Base-by-base conservation (phyloP, 2,113 vertebrate species). In the Electrona antarctica region DNA sequence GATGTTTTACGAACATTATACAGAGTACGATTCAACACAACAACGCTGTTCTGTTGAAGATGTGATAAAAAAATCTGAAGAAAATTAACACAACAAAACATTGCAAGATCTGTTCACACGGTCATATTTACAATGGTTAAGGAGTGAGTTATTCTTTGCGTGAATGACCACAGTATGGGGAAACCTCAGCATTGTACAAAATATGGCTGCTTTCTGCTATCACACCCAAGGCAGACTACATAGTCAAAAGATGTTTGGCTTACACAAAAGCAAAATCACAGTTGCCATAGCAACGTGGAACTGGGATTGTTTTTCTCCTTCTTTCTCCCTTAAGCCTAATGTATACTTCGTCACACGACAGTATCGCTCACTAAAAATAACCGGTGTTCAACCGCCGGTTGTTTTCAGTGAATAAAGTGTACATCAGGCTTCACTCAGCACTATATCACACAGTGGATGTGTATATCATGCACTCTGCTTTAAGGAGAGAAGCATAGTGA, bases 221-320 rank as follows among this genome's bases (percentile, higher is more conserved):
- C 69, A 72, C 73, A 55, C 55, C 62, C 61, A 13, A 33, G 52
- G 47, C 46, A 68, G 45, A 49, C 59, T 33, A 56, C 75, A 74
- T 62, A 49, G 61, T 80, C 46, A 69, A 64, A 76, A 50, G 62
- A 77, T 60, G 3, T 74, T 60, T 56, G 58, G 21, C 12, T 49
- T 51, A 61, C 52, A 47, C 54, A 45, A 67, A 70, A 68, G 60
- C 57, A 67, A 83, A 76, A 79, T 76, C 68, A 33, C 68, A 13
- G 76, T 85, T 85, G 70, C 82, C 84, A 78, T 90, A 83, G 85
- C 74, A 80, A 83, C 80, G 91, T 85, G 84, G 70, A 81, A 58
- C 50, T 45, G 48, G 84, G 83, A 74, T 74, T 51, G 59, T 66
- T 76, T 59, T 67, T 78, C 65, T 77, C 64, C 14, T 61, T 68